Conservation (phyloP, 2,888 invertebrate species). For the Lucinisca nassula region DNA sequence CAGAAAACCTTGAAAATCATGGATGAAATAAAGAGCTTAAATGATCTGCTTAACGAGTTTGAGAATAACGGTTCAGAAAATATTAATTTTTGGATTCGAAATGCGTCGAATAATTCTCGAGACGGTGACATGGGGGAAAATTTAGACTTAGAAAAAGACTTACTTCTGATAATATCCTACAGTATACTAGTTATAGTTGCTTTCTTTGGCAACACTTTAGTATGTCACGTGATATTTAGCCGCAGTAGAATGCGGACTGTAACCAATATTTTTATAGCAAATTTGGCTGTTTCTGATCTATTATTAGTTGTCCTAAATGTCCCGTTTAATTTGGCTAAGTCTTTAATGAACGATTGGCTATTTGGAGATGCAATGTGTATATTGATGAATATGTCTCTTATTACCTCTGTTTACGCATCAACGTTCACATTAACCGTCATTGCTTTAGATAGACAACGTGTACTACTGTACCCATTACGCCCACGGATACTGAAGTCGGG, state of each 20-base stretch:
- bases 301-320: constrained; percentile 87
- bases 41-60: too few species aligned
- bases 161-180: constrained; percentile 6
- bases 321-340: constrained; percentile 88
- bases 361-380: constrained; percentile 88
- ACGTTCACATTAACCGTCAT: constrained; percentile 89
- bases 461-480: constrained; percentile 88
- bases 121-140: background rate
- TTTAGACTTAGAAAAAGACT: background rate
- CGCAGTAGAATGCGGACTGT: constrained; percentile 29
- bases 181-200: constrained; percentile 5
- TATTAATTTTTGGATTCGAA: background rate
- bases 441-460: constrained; percentile 88
- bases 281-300: constrained; percentile 84
- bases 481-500: constrained; percentile 86
- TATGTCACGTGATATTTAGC: constrained; percentile 28
- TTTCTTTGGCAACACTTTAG: constrained; percentile 21
- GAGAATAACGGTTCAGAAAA: background rate
- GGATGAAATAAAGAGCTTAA: too few species aligned
- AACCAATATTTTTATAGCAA: constrained; percentile 56
- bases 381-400: constrained; percentile 88
- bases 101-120: background rate
- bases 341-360: constrained; percentile 88
- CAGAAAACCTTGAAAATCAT: too few species aligned
- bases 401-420: constrained; percentile 88